These are phyloP conservation scores for Drosophila anomelani DNA, from an alignment of 2,888 invertebrate genomes.

Conservation along the genomic window DNA sequence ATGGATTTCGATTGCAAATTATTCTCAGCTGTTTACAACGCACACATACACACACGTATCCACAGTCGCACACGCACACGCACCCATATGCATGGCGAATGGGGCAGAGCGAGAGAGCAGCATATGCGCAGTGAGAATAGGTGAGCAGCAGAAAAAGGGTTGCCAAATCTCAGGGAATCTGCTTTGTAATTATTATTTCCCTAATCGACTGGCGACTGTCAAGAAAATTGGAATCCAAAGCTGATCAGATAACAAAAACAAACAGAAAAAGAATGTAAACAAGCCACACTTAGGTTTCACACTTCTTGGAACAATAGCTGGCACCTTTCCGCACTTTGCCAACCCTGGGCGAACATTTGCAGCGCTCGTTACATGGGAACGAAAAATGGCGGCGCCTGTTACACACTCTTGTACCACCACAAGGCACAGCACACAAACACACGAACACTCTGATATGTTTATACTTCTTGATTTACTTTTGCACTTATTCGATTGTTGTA, in stretches of 20 bases:
- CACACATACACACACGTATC: constrained; percentile 14
- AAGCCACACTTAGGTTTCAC: not conserved
- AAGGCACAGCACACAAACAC: constrained; percentile 6
- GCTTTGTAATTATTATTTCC: not conserved
- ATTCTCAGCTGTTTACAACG: constrained; percentile 65
- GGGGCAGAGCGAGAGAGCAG: constrained; percentile 38
- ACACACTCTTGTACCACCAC: constrained; percentile 52
- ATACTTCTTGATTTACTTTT: constrained; percentile 29
- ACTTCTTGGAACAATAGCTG: not conserved
- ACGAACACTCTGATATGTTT: constrained; percentile 28
- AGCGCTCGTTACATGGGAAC: constrained; percentile 74
- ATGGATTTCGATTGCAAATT: constrained; percentile 42
- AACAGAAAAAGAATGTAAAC: not conserved
- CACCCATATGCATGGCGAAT: constrained; percentile 42
- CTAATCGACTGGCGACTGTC: not conserved
- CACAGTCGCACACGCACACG: constrained; percentile 13
- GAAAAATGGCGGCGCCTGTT: constrained; percentile 75
- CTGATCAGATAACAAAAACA: not conserved
- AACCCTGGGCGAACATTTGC: constrained; percentile 58
- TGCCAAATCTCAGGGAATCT: constrained; percentile 2
- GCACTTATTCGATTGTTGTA: constrained; percentile 31
- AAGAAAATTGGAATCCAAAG: not conserved
- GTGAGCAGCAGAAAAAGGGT: constrained; percentile 27
- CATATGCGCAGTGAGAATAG: constrained; percentile 43
- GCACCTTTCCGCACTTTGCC: constrained; percentile 41